phyloP scores from a whole-genome alignment of 2,797 vertebrate species.

The Myotis vivesi region DNA sequence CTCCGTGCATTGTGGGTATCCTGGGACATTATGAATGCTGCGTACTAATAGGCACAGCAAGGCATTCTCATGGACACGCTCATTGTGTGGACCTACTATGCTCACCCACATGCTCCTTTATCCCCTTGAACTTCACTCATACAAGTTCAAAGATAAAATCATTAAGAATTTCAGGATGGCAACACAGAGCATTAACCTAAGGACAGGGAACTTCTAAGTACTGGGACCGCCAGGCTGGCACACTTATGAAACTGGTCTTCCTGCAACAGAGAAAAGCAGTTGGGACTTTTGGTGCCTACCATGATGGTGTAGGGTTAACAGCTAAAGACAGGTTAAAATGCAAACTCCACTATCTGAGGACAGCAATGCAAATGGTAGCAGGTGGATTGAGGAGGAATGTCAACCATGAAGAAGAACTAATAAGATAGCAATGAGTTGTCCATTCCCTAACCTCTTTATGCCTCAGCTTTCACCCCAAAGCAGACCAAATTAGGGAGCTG shows the following conservation, averaged over 20 bases:
- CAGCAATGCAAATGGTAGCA: background rate
- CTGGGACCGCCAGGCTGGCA: background rate
- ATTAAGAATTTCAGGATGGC: background rate
- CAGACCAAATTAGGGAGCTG: background rate
- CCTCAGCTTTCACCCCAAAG: background rate
- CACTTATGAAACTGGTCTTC: background rate
- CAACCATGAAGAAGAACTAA: background rate
- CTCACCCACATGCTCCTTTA: background rate
- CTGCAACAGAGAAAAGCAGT: background rate
- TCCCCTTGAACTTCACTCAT: background rate
- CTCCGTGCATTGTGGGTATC: background rate
- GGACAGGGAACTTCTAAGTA: background rate
- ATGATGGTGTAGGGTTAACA: background rate
- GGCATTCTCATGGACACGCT: accelerated
- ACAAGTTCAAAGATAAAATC: background rate
- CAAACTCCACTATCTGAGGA: background rate
- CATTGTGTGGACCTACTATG: background rate
- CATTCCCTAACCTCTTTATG: background rate
- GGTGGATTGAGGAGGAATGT: background rate
- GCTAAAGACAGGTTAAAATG: background rate
- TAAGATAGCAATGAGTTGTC: background rate
- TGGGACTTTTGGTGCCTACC: background rate
- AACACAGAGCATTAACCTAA: background rate
- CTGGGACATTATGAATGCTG: background rate
- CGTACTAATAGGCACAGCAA: background rate